Base-by-base conservation (phyloP, 2,113 vertebrate species). In the Cnemophilus loriae region DNA sequence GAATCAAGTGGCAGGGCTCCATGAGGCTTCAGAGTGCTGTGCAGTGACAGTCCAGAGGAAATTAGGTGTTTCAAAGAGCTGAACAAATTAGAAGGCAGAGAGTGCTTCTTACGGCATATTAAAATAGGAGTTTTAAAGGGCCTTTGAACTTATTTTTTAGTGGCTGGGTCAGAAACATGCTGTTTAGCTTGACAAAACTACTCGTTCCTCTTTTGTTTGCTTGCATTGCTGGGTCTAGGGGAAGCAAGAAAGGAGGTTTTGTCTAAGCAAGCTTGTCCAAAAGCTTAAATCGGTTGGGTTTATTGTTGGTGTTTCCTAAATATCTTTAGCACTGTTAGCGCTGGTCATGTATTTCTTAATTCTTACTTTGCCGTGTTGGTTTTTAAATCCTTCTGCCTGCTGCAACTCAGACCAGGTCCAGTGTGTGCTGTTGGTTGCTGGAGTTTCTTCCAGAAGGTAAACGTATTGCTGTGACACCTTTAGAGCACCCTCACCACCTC, bases 41-140 rank as follows among this genome's bases (percentile, higher is more conserved):
- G 94, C 75, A 75, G 94, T 77, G 91, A 85, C 90, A 95, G 90
- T 37, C 83, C 83, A 73, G 78, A 59, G 90, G 90, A 93, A 96
- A 94, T 85, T 52, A 81, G 87, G 93, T 96, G 78, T 97, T 97
- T 96, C 83, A 95, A 96, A 95, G 93, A 92, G 60, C 74, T 17
- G 79, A 90, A 71, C 94, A 95, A 96, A 97, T 96, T 92, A 90
- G 87, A 95, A 92, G 94, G 93, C 89, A 87, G 90, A 88, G 93
- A 78, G 77, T 46, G 63, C 84, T 95, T 84, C 95, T 88, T 93
- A 70, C 0, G 0, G 59, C 63, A 69, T 91, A 87, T 94, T 93
- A 74, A 95, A 96, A 91, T 87, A 64, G 83, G 74, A 70, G n/a
- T 92, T 97, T 95, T 91, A 88, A 96, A 96, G 71, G 70, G 75